A percentile compares a stretch with the other conserved stretches of the same genome.
phyloP scores from a whole-genome alignment of 2,888 invertebrate genomes.

The Athetis lepigone region DNA sequence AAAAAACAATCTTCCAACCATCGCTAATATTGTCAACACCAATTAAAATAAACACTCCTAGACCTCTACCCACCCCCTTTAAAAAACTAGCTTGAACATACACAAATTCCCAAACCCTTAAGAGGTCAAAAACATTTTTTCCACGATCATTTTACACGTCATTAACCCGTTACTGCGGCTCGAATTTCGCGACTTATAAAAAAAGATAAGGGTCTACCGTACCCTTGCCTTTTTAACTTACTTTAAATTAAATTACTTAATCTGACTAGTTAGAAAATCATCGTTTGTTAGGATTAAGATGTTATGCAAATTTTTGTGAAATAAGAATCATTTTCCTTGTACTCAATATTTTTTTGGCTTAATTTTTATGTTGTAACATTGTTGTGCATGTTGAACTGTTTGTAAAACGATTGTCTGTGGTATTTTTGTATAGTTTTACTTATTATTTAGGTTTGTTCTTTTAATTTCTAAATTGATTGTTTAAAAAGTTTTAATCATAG shows the following conservation, averaged over 20 bases:
- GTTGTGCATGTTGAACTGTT: too few species aligned
- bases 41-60: conserved; percentile 22
- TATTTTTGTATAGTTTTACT: not conserved
- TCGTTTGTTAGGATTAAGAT: conserved; percentile 19
- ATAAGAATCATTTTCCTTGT: not conserved
- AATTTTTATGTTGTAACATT: not conserved
- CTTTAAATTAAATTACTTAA: conserved; percentile 46
- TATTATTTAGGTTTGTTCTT: not conserved
- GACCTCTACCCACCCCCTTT: not conserved
- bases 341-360: not conserved
- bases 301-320: conserved; percentile 24
- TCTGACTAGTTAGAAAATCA: conserved; percentile 28
- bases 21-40: conserved; percentile 12
- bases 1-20: too few species aligned
- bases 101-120: conserved; percentile 45
- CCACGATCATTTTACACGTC: conserved; percentile 73
- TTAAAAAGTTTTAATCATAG: too few species aligned
- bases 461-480: not conserved
- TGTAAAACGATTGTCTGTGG: too few species aligned
- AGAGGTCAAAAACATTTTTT: conserved; percentile 70
- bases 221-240: conserved; percentile 42
- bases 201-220: conserved; percentile 55
- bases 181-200: conserved; percentile 76
- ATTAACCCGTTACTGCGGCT: conserved; percentile 72
- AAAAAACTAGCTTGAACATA: conserved; percentile 23